phyloP scores from a whole-genome alignment of 2,113 vertebrate species.

The Gadus chalcogrammus region DNA sequence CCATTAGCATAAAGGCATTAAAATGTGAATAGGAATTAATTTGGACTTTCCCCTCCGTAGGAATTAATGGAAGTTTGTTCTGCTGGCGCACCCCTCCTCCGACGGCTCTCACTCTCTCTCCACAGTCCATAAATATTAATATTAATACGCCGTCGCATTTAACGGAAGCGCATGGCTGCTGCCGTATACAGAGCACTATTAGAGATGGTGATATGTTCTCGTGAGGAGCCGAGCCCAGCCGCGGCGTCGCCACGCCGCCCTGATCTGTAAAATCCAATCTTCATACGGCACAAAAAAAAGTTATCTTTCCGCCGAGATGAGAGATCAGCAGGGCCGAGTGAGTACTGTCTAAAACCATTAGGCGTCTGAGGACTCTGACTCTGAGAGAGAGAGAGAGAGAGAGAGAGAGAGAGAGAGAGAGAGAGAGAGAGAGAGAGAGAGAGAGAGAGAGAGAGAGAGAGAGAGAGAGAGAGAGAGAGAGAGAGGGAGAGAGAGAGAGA shows the following conservation, averaged over 20 bases:
- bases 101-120: slow-evolving; percentile 55
- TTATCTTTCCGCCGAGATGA: slow-evolving; percentile 74
- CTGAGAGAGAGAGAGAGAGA: neutral
- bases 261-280: slow-evolving; percentile 85
- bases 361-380: slow-evolving; percentile 60
- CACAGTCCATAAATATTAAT: slow-evolving; percentile 85
- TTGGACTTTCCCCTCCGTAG: slow-evolving; percentile 81
- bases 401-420: no score
- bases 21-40: slow-evolving; percentile 83
- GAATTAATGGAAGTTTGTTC: slow-evolving; percentile 83
- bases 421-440: neutral
- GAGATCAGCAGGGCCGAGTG: slow-evolving; percentile 75
- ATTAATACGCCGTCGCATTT: slow-evolving; percentile 80
- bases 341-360: slow-evolving; percentile 77
- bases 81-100: slow-evolving; percentile 67
- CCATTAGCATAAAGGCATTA: slow-evolving; percentile 82
- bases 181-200: slow-evolving; percentile 84
- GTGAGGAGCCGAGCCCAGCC: slow-evolving; percentile 80
- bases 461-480: no score
- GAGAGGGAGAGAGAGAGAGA: no score
- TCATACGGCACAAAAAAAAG: slow-evolving; percentile 73
- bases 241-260: slow-evolving; percentile 77
- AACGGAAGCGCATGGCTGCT: slow-evolving; percentile 79
- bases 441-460: no score
- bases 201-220: slow-evolving; percentile 81